Conservation (phyloP, 2,888 invertebrate genomes). For the Drosophila mulleri region DNA sequence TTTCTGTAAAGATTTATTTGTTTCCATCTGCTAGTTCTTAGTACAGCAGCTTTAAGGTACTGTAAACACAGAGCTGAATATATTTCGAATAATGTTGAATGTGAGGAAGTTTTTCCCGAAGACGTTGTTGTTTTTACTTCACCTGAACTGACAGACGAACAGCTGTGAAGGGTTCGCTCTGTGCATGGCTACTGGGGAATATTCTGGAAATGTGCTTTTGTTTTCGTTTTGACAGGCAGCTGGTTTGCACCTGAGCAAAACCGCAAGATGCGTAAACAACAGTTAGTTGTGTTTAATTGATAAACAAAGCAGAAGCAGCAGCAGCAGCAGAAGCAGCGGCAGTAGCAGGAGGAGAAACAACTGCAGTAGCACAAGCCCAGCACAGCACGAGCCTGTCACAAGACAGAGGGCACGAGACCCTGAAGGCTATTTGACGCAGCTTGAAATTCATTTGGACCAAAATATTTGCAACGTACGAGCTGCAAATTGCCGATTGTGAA, state of each 20-base stretch:
- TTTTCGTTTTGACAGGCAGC: conserved; percentile 41
- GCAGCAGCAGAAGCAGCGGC: conserved; percentile 8
- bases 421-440: conserved; percentile 58
- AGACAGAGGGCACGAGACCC: conserved; percentile 33
- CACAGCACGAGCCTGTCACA: conserved; percentile 56
- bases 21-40: too few relatives aligned
- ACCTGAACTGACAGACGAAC: conserved; percentile 11
- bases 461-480: conserved; percentile 73
- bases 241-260: conserved; percentile 62
- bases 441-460: conserved; percentile 62
- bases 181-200: conserved; percentile 38
- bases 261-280: conserved; percentile 65
- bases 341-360: conserved; percentile 10
- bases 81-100: background rate
- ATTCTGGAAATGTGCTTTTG: conserved; percentile 48
- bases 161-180: conserved; percentile 32
- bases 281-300: conserved; percentile 67
- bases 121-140: background rate
- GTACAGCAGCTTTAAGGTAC: too few relatives aligned
- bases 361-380: conserved; percentile 16
- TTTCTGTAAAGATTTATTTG: too few relatives aligned
- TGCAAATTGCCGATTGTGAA: conserved; percentile 34
- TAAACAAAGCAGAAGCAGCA: conserved; percentile 51
- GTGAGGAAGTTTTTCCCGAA: background rate
- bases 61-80: background rate